Evolutionary conservation across 2,113 vertebrate species (phyloP).

Genomic region (Arvicanthis niloticus): DNA sequence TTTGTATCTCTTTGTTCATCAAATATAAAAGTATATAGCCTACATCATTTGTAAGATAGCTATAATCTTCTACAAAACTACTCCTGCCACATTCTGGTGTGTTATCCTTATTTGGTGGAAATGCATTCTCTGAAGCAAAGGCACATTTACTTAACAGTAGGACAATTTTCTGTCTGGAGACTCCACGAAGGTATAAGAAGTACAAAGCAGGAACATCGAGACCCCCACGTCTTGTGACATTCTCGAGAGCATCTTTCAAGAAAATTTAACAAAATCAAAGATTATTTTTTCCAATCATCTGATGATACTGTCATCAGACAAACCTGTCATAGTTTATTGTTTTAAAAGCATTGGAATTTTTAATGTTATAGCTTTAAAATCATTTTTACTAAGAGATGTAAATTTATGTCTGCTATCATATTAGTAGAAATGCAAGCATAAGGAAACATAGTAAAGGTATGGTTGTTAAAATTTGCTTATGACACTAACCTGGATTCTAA

Average conservation of each 20-base stretch:
- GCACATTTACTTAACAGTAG: background rate
- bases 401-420: background rate
- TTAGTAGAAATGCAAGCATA: background rate
- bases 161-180: background rate
- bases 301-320: background rate
- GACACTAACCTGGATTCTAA: background rate
- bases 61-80: background rate
- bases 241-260: conserved; percentile 12
- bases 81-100: background rate
- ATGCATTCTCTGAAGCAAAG: background rate
- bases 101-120: background rate
- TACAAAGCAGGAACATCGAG: background rate
- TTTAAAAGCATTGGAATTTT: background rate
- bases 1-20: background rate
- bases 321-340: background rate
- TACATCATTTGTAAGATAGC: background rate
- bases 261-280: background rate
- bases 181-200: background rate
- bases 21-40: background rate
- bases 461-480: background rate
- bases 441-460: background rate
- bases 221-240: background rate
- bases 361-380: background rate
- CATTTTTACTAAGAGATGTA: background rate
- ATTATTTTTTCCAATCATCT: background rate